These are phyloP conservation scores for Ceraclea dissimilis DNA, from an alignment of 2,888 invertebrate species.

Conservation along the genomic window DNA sequence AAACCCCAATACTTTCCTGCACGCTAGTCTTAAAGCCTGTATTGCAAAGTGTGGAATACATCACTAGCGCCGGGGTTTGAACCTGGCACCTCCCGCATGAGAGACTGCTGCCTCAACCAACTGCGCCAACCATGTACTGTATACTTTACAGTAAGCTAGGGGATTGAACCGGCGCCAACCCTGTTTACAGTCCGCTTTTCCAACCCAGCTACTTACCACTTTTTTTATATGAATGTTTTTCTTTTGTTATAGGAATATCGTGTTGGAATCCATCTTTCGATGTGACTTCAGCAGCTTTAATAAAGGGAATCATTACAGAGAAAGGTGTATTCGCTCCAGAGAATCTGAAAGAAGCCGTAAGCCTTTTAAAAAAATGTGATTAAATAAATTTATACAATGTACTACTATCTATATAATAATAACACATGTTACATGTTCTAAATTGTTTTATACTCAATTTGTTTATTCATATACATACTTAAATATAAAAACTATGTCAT, in stretches of 20 bases:
- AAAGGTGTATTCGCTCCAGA: constrained; percentile 73
- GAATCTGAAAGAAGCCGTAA: constrained; percentile 33
- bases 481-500: too few relatives aligned
- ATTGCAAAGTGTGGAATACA: too few relatives aligned
- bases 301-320: constrained; percentile 92
- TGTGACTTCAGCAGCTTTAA: constrained; percentile 87
- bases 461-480: too few relatives aligned
- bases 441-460: background rate
- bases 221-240: too few relatives aligned
- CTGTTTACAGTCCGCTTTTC: background rate
- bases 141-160: background rate
- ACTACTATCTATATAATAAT: background rate
- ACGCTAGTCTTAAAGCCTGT: too few relatives aligned
- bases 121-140: too few relatives aligned
- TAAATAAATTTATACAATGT: background rate
- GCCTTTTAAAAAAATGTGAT: constrained; percentile 16
- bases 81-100: too few relatives aligned
- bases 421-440: background rate
- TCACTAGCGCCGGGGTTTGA: too few relatives aligned
- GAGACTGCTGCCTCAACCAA: too few relatives aligned
- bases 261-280: constrained; percentile 99
- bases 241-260: constrained; percentile 60
- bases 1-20: too few relatives aligned
- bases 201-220: too few relatives aligned
- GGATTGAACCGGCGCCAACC: background rate